Evolutionary conservation across 2,113 vertebrate genomes (phyloP).

Genomic region (Turdus rufiventris): DNA sequence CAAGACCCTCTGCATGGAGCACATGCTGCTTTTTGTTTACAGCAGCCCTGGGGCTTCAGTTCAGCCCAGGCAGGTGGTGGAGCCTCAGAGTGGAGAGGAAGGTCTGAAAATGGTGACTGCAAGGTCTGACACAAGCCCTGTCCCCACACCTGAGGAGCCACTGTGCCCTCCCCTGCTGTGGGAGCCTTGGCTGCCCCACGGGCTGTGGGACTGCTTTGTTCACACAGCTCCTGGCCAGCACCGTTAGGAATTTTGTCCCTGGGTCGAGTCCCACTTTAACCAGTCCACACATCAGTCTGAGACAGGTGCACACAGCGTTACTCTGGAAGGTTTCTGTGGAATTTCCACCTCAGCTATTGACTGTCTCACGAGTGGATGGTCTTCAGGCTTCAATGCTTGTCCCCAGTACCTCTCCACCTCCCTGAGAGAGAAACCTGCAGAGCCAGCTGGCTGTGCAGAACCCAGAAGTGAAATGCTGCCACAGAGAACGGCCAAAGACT

Average conservation of each 20-base stretch:
- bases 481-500: fast-evolving
- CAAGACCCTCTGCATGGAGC: not conserved
- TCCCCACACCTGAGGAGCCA: not conserved
- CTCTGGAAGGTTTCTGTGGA: not conserved
- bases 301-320: fast-evolving
- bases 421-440: not conserved
- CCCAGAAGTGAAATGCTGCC: not conserved
- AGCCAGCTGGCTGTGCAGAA: not conserved
- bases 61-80: not conserved
- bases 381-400: not conserved
- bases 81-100: not conserved
- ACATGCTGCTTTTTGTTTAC: not conserved
- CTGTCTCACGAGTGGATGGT: not conserved
- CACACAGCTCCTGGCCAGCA: not conserved
- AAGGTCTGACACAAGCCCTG: not conserved
- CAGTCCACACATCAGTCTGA: fast-evolving
- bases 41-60: not conserved
- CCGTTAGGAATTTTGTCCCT: fast-evolving
- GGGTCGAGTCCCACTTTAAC: fast-evolving
- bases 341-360: fast-evolving
- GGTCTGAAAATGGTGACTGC: too few species aligned
- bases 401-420: not conserved
- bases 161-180: not conserved
- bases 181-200: fast-evolving
- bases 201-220: not conserved